Base-by-base conservation (phyloP, 2,888 invertebrate species). In the Timema cristinae region DNA sequence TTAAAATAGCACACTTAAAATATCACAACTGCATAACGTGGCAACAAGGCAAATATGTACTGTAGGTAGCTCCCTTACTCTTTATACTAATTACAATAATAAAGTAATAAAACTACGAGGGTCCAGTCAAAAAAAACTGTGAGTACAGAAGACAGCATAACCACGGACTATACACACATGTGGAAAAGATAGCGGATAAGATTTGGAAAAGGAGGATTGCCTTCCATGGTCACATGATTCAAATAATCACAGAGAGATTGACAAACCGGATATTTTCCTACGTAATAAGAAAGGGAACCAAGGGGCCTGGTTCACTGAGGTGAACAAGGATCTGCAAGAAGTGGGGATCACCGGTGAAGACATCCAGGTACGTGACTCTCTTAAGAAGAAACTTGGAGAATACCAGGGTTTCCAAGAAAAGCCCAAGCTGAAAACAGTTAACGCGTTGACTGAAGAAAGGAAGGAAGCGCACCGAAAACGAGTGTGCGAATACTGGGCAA, bases 261-360 rank as follows among this genome's bases (percentile, higher is more conserved):
- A 10, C 52, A 52, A 52, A 52, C 11, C 9, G 52, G 52, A 52
- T 52, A 9, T 52, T 52, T 10, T 10, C 11, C 11, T 11, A 52
- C 52, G 9, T 52, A 10, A 9, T 52, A 52, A 11, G 11, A 52
- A 52, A 52, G 52, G 11, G 11, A 52, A 52, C 52, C 11, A 52
- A 52, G 52, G 52, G 52, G 52, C 52, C 52, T 52, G 52, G 52
- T 52, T 52, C 9, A 52, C 52, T 52, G 52, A 52, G 52, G 52
- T 52, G 52, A 52, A 52, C 9, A 52, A 11, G 11, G 52, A 10
- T 52, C 11, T 52, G 11, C 52, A 52, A 52, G 52, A 52, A 52
- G 52, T 52, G 11, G 52, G 52, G 52, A 52, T 52, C 11, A 52
- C 52, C 9, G 10, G 11, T 52, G 52, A 52, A 10, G 52, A 52